Evolutionary conservation across 2,113 vertebrate genomes (phyloP).

Genomic region (Halichoeres trimaculatus): DNA sequence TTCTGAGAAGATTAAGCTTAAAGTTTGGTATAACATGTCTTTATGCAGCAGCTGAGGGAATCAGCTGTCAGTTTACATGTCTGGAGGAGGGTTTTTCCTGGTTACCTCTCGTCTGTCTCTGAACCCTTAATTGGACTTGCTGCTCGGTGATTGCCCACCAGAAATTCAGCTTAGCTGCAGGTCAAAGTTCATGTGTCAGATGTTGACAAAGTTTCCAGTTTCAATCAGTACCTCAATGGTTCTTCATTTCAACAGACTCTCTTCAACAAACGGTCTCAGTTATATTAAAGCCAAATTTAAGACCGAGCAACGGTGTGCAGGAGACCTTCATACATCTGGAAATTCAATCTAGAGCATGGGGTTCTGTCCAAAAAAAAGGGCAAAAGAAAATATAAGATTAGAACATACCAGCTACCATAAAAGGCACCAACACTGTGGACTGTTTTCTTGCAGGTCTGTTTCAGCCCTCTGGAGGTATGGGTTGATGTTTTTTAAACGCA

Average conservation of each 20-base stretch:
- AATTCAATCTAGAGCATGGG: neutral
- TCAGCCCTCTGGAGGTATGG: neutral
- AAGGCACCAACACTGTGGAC: neutral
- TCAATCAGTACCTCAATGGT: neutral
- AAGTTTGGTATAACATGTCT: neutral
- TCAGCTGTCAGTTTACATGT: constrained; percentile 2
- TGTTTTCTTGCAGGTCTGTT: neutral
- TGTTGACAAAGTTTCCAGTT: constrained; percentile 25
- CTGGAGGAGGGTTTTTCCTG: constrained; percentile 8
- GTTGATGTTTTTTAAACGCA: neutral
- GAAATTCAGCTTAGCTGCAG: constrained; percentile 46
- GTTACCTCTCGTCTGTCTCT: constrained; percentile 24
- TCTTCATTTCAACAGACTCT: neutral
- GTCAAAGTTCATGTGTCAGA: constrained; percentile 54
- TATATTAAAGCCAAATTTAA: neutral
- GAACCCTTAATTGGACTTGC: constrained; percentile 39
- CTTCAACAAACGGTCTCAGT: neutral
- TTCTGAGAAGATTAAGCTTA: neutral
- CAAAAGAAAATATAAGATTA: neutral
- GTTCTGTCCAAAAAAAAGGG: too few species aligned
- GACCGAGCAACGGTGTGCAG: neutral
- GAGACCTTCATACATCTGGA: neutral
- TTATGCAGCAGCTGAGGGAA: neutral
- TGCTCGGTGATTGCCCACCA: constrained; percentile 46
- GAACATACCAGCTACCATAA: neutral